phyloP scores from a whole-genome alignment of 2,113 vertebrate genomes.

The Petaurus breviceps region DNA sequence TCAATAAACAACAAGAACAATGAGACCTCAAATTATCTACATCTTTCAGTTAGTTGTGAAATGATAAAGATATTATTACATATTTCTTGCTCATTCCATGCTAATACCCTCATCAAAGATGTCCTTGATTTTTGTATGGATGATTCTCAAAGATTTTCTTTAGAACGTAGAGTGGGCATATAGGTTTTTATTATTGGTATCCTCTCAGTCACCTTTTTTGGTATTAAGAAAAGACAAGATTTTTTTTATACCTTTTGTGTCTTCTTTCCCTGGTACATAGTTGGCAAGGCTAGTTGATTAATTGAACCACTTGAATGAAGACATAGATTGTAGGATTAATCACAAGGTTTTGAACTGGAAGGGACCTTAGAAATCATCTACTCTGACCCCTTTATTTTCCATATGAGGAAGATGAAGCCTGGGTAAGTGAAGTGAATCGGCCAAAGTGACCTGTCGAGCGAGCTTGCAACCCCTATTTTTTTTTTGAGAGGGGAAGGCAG shows the following conservation, averaged over 20 bases:
- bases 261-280: neutral
- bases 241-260: neutral
- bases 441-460: neutral
- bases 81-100: neutral
- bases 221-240: neutral
- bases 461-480: neutral
- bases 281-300: neutral
- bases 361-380: neutral
- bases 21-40: neutral
- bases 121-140: neutral
- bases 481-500: no score
- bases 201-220: neutral
- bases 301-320: neutral
- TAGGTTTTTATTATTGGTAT: neutral
- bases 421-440: neutral
- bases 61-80: neutral
- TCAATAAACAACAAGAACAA: neutral
- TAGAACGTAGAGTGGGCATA: neutral
- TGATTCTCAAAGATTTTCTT: neutral
- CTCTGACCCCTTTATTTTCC: neutral
- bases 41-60: neutral
- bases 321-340: neutral
- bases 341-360: neutral
- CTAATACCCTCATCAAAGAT: neutral
- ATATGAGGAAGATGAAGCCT: neutral